phyloP scores from a whole-genome alignment of 2,113 vertebrate species.

The Suricata suricatta region DNA sequence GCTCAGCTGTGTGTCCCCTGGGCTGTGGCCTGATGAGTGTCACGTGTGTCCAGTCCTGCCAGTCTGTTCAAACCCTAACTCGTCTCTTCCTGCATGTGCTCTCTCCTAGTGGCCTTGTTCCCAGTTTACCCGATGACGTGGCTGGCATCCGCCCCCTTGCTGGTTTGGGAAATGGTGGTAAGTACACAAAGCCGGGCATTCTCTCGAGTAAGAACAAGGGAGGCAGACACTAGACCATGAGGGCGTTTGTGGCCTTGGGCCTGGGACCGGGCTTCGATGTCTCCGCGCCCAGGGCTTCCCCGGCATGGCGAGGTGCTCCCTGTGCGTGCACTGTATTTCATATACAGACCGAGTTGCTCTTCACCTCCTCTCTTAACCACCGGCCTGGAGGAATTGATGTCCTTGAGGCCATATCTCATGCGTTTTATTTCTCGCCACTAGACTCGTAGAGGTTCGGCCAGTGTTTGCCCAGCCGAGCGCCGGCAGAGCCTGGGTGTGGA shows the following conservation, averaged over 20 bases:
- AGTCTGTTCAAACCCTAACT: neutral
- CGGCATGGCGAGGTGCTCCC: neutral
- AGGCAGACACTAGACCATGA: neutral
- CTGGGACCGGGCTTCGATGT: neutral
- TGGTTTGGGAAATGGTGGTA: slow-evolving; percentile 76
- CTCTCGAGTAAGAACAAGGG: neutral
- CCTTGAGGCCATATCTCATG: neutral
- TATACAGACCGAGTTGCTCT: neutral
- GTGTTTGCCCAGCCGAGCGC: neutral
- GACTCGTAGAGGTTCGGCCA: neutral
- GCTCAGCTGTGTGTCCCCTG: neutral
- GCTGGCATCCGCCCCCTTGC: neutral
- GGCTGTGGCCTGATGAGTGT: neutral
- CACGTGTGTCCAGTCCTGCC: neutral
- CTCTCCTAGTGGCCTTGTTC: slow-evolving; percentile 72
- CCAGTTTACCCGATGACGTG: slow-evolving; percentile 66
- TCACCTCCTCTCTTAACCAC: neutral
- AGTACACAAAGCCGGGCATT: neutral
- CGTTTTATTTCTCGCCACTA: neutral
- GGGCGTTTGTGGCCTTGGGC: neutral
- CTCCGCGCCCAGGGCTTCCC: neutral
- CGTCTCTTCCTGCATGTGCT: neutral
- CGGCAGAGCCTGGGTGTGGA: neutral
- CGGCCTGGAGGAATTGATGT: neutral
- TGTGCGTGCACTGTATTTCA: neutral